Conservation (phyloP, 2,113 vertebrate genomes). For the Ranitomeya imitator region DNA sequence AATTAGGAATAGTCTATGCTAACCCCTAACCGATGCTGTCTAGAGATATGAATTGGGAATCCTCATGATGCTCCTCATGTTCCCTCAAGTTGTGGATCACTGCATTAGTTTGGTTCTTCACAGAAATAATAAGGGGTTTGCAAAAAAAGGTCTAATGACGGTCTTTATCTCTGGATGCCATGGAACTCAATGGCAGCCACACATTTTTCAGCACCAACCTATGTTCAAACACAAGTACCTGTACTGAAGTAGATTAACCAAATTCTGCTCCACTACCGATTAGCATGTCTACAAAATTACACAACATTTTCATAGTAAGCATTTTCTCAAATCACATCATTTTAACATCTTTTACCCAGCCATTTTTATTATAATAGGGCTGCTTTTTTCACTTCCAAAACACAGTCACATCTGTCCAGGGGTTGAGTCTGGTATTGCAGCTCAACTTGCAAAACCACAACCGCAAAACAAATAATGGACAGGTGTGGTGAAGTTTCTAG, state of each 20-base stretch:
- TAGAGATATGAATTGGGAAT: background rate
- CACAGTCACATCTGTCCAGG: background rate
- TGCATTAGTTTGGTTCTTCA: too few species aligned
- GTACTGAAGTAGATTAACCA: background rate
- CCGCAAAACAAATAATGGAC: background rate
- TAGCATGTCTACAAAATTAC: too few species aligned
- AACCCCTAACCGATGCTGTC: background rate
- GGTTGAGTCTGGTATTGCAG: background rate
- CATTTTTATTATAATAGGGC: too few species aligned
- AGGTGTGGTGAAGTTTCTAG: too few species aligned
- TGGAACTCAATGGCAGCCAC: background rate
- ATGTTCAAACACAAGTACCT: background rate
- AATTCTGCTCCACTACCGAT: background rate
- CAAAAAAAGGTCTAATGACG: too few species aligned
- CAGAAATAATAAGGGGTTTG: too few species aligned
- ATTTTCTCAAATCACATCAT: too few species aligned
- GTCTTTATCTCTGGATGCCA: background rate
- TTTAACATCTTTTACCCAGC: too few species aligned
- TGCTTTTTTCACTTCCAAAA: too few species aligned
- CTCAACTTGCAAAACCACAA: background rate
- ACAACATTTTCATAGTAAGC: too few species aligned
- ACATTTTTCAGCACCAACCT: background rate
- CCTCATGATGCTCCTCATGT: too few species aligned
- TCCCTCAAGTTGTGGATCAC: too few species aligned
- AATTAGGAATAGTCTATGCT: background rate